phyloP scores from a whole-genome alignment of 2,797 vertebrate genomes.

The Ctenochaetus hawaiiensis region DNA sequence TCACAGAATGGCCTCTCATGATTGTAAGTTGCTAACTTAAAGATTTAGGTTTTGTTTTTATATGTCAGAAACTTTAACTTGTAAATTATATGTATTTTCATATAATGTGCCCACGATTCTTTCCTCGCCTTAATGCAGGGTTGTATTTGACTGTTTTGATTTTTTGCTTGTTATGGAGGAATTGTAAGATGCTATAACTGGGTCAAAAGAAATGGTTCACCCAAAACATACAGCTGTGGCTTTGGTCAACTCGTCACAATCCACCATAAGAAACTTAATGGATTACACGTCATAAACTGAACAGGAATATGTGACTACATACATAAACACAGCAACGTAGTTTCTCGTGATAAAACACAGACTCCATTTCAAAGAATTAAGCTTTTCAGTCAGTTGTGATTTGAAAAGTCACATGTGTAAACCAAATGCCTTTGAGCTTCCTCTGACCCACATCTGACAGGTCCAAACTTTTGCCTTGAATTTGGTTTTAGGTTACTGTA shows the following conservation, averaged over 20 bases:
- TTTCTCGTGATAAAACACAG: neutral
- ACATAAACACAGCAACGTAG: neutral
- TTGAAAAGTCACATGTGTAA: conserved; percentile 5
- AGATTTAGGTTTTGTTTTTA: neutral
- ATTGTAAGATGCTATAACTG: neutral
- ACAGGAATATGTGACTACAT: neutral
- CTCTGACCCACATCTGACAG: neutral
- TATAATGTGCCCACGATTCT: conserved; percentile 3
- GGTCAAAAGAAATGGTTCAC: neutral
- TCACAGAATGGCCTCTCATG: conserved; percentile 93
- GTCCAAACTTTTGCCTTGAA: neutral
- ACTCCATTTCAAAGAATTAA: no score
- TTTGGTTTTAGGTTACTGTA: conserved; percentile 23
- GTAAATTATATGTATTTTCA: neutral
- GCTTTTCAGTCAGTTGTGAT: no score
- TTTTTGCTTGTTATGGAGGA: neutral
- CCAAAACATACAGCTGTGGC: no score
- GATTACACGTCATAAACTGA: neutral
- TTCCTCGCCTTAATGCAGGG: neutral
- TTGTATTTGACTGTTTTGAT: neutral
- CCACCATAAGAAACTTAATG: neutral
- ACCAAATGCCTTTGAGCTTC: neutral
- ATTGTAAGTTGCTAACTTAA: conserved; percentile 85
- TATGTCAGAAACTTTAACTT: neutral
- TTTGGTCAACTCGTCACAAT: neutral